Conservation (phyloP, 2,888 invertebrate species). For the Oligia fasciuncula region DNA sequence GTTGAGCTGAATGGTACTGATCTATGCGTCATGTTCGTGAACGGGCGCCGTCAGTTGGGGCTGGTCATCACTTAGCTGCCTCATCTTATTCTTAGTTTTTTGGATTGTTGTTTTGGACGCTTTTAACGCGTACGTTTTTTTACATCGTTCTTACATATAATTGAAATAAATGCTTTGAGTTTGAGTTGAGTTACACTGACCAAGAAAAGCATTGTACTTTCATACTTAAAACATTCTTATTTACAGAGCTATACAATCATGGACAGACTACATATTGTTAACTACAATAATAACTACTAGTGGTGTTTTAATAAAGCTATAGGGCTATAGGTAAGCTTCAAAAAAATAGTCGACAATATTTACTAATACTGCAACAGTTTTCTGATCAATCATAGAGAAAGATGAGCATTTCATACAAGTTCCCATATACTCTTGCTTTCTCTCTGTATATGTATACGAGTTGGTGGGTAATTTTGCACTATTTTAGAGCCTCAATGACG, state of each 20-base stretch:
- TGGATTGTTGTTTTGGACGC: no score
- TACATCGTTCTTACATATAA: no score
- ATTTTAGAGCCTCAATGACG: constrained; percentile 9
- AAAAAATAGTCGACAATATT: background rate
- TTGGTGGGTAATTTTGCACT: constrained; percentile 8
- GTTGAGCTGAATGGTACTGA: no score
- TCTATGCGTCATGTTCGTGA: no score
- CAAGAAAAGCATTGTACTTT: background rate
- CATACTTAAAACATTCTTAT: background rate
- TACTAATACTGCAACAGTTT: background rate
- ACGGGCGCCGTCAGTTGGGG: no score
- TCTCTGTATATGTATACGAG: background rate
- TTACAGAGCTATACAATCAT: background rate
- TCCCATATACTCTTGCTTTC: constrained; percentile 22
- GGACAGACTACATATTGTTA: background rate
- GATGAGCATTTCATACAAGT: constrained; percentile 9
- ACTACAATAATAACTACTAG: background rate
- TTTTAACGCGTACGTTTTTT: no score
- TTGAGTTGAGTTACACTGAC: background rate
- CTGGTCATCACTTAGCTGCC: no score
- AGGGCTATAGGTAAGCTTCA: no score
- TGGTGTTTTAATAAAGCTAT: background rate
- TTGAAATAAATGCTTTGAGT: no score
- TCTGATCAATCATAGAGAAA: constrained; percentile 18
- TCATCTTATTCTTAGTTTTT: no score